Conservation (phyloP, 2,113 vertebrate genomes). For the Larimichthys crocea region DNA sequence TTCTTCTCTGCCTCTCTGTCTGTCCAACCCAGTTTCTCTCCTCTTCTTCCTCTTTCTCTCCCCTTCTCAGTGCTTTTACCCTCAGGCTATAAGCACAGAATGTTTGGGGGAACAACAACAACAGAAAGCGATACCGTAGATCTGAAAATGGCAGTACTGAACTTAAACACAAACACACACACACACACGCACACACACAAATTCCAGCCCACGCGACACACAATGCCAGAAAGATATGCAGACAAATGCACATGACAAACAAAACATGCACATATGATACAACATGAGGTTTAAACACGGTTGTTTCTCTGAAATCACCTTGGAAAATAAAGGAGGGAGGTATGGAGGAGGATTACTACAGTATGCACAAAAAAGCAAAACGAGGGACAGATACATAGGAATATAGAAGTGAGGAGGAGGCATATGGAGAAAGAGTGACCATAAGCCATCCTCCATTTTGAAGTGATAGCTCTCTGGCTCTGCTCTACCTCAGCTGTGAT, state of each 20-base stretch:
- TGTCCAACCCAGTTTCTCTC: slow-evolving; percentile 16
- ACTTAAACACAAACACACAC: background rate
- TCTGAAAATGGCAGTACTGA: slow-evolving; percentile 13
- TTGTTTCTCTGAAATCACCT: slow-evolving; percentile 37
- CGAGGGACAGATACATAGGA: slow-evolving; percentile 1
- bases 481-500: slow-evolving; percentile 50
- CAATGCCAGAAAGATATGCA: background rate
- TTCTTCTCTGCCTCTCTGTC: slow-evolving; percentile 1
- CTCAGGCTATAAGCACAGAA: slow-evolving; percentile 11
- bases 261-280: background rate
- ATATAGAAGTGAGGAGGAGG: slow-evolving; percentile 9
- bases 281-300: slow-evolving; percentile 10
- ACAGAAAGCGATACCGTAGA: slow-evolving; percentile 9
- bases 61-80: slow-evolving; percentile 5
- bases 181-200: background rate
- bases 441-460: slow-evolving; percentile 70
- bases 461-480: slow-evolving; percentile 54
- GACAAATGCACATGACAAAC: background rate
- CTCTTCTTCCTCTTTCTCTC: background rate
- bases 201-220: background rate
- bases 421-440: slow-evolving; percentile 18
- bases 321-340: slow-evolving; percentile 1
- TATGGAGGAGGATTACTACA: slow-evolving; percentile 23
- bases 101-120: slow-evolving; percentile 16
- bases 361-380: background rate